Evolutionary conservation across 2,797 vertebrate species (phyloP), one percentile per base, ranked within the genome.

Genomic region (Darevskia nairensis): DNA sequence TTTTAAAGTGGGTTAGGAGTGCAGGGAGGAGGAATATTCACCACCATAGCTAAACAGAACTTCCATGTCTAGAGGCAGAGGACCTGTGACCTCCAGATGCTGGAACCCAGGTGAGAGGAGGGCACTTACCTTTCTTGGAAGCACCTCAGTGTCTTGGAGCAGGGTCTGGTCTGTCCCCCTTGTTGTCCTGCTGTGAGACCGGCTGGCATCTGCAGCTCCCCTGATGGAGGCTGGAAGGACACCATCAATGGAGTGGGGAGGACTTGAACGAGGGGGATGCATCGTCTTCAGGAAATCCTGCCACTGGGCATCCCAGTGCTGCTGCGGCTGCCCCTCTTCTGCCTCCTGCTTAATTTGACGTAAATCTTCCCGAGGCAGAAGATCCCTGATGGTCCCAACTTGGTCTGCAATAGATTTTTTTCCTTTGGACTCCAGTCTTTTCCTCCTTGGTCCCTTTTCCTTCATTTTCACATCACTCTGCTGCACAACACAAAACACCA

Each of bases 131-230:
- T 82, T 76, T 9, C 11, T 71, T 27, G 41, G 61, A 79, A 81
- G 23, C 85, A 85, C 90, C 71, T 90, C 91, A 81, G 89, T 87
- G 68, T 93, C 50, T 85, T 93, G 90, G 89, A 92, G 87, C 92
- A 55, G 78, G 88, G 32, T 46, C 25, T 29, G 25, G 69, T 41
- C 39, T 41, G 75, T 23, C 13, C 23, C 21, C 1, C n/a, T n/a
- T 3, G 23, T 17, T 39, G 27, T 79, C 13, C 74, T 64, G 15
- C 74, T 64, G 8, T 19, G 88, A 55, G 35, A 50, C 19, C 6
- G 77, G 19, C 8, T 41, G 15, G 68, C 10, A 39, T 39, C n/a
- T 1, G 69, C 1, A 1, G 23, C 25, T 23, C 41, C 77, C 25
- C 29, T 85, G 17, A 29, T 75, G 6, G 55, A 50, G 4, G 68